Evolutionary conservation across 1,140 invertebrate species (phyloP).

Genomic region (Polypedilum vanderplanki): DNA sequence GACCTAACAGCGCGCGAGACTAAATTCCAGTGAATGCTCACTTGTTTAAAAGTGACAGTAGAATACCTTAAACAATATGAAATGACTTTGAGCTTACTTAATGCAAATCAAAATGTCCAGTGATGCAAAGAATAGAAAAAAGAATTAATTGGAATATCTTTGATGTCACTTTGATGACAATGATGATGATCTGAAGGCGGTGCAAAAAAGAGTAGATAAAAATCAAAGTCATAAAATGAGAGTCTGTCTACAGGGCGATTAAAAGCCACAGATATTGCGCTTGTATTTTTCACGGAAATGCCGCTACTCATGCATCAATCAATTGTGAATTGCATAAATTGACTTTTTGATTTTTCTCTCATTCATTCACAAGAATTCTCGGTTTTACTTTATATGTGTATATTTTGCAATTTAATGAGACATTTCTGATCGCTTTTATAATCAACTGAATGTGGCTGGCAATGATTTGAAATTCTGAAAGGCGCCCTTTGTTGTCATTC

Average conservation of each 20-base stretch:
- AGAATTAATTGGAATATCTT: neutral
- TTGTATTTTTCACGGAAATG: neutral
- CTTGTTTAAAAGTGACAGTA: neutral
- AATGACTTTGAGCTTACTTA: neutral
- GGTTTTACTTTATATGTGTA: too few species aligned
- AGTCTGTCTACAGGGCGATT: neutral
- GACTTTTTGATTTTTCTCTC: neutral
- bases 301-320: neutral
- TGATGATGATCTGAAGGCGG: neutral
- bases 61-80: too few species aligned
- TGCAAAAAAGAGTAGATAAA: neutral
- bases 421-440: too few species aligned
- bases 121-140: neutral
- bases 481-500: too few species aligned
- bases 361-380: too few species aligned
- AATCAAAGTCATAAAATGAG: neutral
- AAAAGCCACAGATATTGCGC: neutral
- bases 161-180: neutral
- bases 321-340: neutral
- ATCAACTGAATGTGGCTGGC: too few species aligned
- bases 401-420: too few species aligned
- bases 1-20: neutral
- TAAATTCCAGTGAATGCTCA: neutral
- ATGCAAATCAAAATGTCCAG: neutral
- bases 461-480: too few species aligned